phyloP scores from a whole-genome alignment of 2,113 vertebrate genomes.

The Thamnaconus septentrionalis region DNA sequence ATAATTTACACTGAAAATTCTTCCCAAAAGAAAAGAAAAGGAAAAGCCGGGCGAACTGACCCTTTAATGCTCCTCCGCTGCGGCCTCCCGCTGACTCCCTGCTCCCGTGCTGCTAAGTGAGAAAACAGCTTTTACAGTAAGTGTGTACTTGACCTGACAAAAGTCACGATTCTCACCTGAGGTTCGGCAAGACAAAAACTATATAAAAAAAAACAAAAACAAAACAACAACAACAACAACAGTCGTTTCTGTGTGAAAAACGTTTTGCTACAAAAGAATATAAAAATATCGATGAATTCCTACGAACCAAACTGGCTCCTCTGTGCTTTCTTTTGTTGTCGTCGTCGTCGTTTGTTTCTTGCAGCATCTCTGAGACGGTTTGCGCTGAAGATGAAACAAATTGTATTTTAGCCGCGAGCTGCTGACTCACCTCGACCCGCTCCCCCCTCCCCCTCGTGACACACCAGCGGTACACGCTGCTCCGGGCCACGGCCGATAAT shows the following conservation, averaged over 20 bases:
- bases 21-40: neutral
- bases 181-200: conserved; percentile 56
- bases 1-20: neutral
- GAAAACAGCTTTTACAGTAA: conserved; percentile 47
- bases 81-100: conserved; percentile 33
- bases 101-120: conserved; percentile 50
- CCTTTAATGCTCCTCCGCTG: conserved; percentile 21
- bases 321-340: conserved; percentile 29
- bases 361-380: conserved; percentile 1
- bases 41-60: neutral
- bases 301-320: conserved; percentile 61
- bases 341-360: neutral
- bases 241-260: conserved; percentile 72
- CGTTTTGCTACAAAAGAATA: conserved; percentile 79
- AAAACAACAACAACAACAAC: conserved; percentile 27
- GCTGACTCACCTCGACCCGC: conserved; percentile 64
- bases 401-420: conserved; percentile 59
- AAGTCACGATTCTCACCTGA: conserved; percentile 70
- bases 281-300: conserved; percentile 74
- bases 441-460: conserved; percentile 64
- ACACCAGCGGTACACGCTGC: conserved; percentile 67
- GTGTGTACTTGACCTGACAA: conserved; percentile 70
- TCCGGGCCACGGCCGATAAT: conserved; percentile 65
- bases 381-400: neutral
- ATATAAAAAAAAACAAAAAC: conserved; percentile 19